Evolutionary conservation across 2,797 vertebrate species (phyloP).

Genomic region (Steatocranus sp.): DNA sequence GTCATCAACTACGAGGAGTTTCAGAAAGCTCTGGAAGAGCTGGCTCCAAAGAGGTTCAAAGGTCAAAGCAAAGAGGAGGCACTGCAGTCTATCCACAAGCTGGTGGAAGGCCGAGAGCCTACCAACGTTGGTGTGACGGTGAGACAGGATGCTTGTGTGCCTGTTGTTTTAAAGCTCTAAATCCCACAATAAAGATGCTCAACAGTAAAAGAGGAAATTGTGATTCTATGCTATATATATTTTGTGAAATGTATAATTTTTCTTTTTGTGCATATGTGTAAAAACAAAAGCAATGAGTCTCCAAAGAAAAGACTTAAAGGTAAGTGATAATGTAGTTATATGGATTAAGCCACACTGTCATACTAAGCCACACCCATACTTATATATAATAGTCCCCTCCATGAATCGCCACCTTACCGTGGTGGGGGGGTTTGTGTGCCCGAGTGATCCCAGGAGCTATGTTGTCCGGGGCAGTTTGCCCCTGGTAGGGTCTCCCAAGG

Average conservation of each 20-base stretch:
- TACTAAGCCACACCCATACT: neutral
- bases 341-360: neutral
- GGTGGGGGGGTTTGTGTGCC: neutral
- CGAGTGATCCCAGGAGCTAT: neutral
- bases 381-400: neutral
- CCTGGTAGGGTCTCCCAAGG: neutral
- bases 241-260: neutral
- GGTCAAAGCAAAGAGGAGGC: slow-evolving; percentile 90
- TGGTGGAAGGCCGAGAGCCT: slow-evolving; percentile 88
- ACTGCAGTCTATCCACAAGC: slow-evolving; percentile 76
- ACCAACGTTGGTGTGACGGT: slow-evolving; percentile 87
- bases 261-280: neutral
- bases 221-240: neutral
- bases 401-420: neutral
- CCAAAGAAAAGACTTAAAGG: neutral
- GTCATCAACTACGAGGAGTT: slow-evolving; percentile 93
- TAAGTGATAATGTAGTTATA: neutral
- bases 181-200: neutral
- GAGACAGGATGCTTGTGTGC: slow-evolving; percentile 42
- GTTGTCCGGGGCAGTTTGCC: neutral
- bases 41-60: slow-evolving; percentile 89
- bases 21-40: slow-evolving; percentile 84
- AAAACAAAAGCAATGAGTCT: neutral
- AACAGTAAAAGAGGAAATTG: neutral
- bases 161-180: neutral